Base-by-base conservation (phyloP, 1,140 invertebrate genomes). In the Pseudachorutes palmiensis region DNA sequence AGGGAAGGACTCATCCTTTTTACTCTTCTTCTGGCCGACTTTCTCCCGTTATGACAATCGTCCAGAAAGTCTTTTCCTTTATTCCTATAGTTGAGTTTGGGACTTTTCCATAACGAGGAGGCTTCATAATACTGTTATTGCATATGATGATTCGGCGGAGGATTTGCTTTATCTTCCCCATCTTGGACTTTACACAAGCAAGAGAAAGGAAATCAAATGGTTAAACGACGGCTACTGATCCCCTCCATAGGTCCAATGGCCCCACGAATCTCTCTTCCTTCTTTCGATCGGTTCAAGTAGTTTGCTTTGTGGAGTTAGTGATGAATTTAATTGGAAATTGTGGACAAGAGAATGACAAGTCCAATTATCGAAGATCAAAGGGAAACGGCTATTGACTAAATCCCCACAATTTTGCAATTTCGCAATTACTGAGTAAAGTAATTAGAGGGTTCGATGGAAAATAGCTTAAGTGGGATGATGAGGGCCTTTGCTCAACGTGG, bases 121-220 rank as follows among this genome's bases (percentile, higher is more conserved):
- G 9, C 24, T 55, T 55, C 51, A 55, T 55, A 55, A 55, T 55
- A 55, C 24, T 55, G 51, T 55, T 55, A 55, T 55, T 55, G 51
- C 51, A 55, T 55, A 55, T 55, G 51, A 55, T 55, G 12, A 55
- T 55, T 55, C 51, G 12, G 19, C 36, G 51, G 12, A 26, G 24
- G 12, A 19, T 55, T 19, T 14, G 12, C 51, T 26, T 26, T 55
- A 55, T 55, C 51, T 55, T 55, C 24, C 12, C 5, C 24, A 26
- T 19, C 12, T 55, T 5, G 24, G 14, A 19, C 24, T 24, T 24
- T 45, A 45, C 9, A 45, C 9, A 45, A 45, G 19, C 36, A 45
- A 45, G n/a, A n/a, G n/a, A 41, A 41, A 41, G 19, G 19, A 41
- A 9, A 41, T 41, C 5, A 41, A 41, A 41, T 41, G 36, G 36